A percentile compares a stretch with the other conserved stretches of the same genome.
phyloP scores from a whole-genome alignment of 2,888 invertebrate genomes.

The Euplexia lucipara region DNA sequence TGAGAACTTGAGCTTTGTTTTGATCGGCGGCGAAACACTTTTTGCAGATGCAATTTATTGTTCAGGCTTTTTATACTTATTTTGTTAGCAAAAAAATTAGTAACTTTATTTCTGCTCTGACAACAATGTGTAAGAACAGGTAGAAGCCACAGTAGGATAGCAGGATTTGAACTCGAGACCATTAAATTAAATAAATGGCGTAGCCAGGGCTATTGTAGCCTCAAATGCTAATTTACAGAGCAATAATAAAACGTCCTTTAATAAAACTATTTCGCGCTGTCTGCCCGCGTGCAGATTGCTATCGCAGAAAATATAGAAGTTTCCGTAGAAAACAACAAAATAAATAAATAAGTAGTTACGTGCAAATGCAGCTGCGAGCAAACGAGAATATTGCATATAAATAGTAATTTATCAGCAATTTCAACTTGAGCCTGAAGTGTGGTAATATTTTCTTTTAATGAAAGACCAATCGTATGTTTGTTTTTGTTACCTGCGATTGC shows the following conservation, averaged over 20 bases:
- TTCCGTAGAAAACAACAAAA: slow-evolving; percentile 42
- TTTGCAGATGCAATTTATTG: slow-evolving; percentile 45
- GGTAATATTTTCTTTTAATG: slow-evolving; percentile 41
- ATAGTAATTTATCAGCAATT: slow-evolving; percentile 50
- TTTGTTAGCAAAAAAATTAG: neutral
- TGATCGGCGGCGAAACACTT: slow-evolving; percentile 52
- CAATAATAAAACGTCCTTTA: slow-evolving; percentile 22
- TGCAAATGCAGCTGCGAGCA: slow-evolving; percentile 42
- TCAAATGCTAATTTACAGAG: slow-evolving; percentile 17
- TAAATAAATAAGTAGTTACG: slow-evolving; percentile 31
- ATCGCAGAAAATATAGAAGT: slow-evolving; percentile 40
- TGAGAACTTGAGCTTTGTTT: slow-evolving; percentile 70
- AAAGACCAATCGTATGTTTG: slow-evolving; percentile 28
- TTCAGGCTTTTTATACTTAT: slow-evolving; percentile 28
- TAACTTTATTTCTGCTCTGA: slow-evolving; percentile 1
- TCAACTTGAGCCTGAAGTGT: slow-evolving; percentile 40
- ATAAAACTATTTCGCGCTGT: slow-evolving; percentile 32
- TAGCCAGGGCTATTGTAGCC: neutral
- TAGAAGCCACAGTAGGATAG: neutral
- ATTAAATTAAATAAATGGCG: slow-evolving; percentile 11
- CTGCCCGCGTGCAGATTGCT: slow-evolving; percentile 16
- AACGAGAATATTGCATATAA: slow-evolving; percentile 45
- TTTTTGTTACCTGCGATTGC: slow-evolving; percentile 18
- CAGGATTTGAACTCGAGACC: slow-evolving; percentile 3
- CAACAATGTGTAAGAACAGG: neutral